Conservation (phyloP, 2,797 vertebrate genomes). For the Pipistrellus kuhlii region DNA sequence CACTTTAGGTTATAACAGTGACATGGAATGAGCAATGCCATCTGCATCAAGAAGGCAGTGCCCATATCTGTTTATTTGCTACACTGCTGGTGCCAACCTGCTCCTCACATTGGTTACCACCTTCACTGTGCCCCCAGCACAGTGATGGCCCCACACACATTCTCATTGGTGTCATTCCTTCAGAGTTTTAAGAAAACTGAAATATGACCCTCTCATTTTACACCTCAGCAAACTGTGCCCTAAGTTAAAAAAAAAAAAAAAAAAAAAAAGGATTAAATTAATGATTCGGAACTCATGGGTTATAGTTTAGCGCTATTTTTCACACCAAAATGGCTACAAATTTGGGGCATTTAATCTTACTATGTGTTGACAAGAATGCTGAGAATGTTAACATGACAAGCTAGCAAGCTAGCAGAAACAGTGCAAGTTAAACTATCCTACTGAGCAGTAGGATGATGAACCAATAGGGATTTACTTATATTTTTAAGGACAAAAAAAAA, state of each 20-base stretch:
- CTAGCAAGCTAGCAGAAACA: not conserved
- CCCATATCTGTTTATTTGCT: not conserved
- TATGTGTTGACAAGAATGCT: constrained; percentile 34
- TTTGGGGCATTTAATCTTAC: not conserved
- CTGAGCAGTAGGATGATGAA: not conserved
- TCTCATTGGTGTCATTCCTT: not conserved
- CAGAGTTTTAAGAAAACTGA: not conserved
- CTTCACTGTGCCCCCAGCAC: not conserved
- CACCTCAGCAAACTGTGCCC: not conserved
- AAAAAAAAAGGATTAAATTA: not conserved
- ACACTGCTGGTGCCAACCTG: not conserved
- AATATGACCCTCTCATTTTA: not conserved
- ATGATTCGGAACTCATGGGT: not conserved
- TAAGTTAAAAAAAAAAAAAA: not conserved
- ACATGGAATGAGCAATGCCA: not conserved
- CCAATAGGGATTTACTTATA: not conserved
- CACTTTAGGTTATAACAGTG: too few species aligned
- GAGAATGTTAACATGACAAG: not conserved
- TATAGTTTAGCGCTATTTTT: not conserved
- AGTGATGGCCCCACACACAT: not conserved
- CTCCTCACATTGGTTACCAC: not conserved
- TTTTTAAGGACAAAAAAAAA: constrained; percentile 11
- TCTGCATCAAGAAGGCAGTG: not conserved
- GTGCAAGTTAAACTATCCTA: not conserved
- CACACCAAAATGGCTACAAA: not conserved